phyloP scores from a whole-genome alignment of 2,113 vertebrate genomes.

The Pomatostomus ruficeps region DNA sequence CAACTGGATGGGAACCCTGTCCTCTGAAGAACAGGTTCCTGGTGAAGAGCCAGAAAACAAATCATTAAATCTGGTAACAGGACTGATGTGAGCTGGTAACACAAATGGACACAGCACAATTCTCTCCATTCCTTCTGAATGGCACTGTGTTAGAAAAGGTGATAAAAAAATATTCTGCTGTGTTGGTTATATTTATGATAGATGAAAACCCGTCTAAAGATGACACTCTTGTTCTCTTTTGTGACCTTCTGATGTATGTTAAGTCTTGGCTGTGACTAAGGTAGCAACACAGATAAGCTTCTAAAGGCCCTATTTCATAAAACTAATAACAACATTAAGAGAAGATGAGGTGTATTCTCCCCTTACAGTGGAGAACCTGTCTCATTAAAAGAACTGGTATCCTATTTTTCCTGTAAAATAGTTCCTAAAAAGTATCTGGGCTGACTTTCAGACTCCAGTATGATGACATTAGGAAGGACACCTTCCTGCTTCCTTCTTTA shows the following conservation, averaged over 20 bases:
- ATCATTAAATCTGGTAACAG: background rate
- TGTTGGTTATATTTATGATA: background rate
- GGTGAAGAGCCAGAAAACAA: background rate
- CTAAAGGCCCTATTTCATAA: background rate
- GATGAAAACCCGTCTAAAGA: background rate
- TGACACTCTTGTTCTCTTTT: background rate
- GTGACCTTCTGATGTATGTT: background rate
- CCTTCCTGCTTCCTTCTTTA: background rate
- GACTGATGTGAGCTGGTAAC: background rate
- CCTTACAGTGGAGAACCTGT: background rate
- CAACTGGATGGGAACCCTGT: background rate
- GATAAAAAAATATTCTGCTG: background rate
- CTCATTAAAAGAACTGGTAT: background rate
- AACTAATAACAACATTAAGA: background rate
- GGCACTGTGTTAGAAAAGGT: background rate
- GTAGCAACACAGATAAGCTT: background rate
- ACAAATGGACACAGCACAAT: accelerated
- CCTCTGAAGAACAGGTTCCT: background rate
- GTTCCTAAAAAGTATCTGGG: background rate
- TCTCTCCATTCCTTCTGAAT: background rate
- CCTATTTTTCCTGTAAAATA: background rate
- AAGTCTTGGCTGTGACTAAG: background rate
- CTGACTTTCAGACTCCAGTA: background rate
- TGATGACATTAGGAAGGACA: background rate
- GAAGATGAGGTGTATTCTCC: background rate